Base-by-base conservation (phyloP, 2,113 vertebrate species). In the Thalassoma bifasciatum region DNA sequence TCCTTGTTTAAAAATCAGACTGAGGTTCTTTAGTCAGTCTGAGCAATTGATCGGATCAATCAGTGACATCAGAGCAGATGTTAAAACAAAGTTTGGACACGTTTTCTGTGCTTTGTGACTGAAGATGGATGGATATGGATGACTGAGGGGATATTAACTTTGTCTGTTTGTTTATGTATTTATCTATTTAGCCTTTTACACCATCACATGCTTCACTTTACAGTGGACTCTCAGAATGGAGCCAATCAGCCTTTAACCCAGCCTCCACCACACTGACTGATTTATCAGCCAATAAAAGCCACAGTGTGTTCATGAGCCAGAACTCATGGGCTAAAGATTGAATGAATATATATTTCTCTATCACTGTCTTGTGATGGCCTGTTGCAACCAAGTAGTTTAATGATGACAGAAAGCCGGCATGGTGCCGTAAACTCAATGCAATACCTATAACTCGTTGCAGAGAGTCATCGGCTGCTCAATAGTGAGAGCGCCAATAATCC, bases 201-300 rank as follows among this genome's bases (percentile, higher is more conserved):
- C 51, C n/a, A 36, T 42, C 7, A 5, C 11, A 47, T 13, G 51
- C 66, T 81, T 78, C 53, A 46, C 75, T 82, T n/a, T 70, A 70
- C 60, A 76, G 63, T 61, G 65, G 40, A 83, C 47, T 14, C 56
- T 22, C 51, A 73, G 70, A 30, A 0, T 36, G 2, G 44, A 77
- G 67, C 84, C 84, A 79, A 64, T 85, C 80, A 82, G 51, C 60
- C 50, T 85, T 75, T 52, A 64, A 88, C 76, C 66, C 58, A 51
- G 59, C 72, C 67, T 77, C 65, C 62, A 66, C 30, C 58, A 51
- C 14, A 0, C 10, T 2, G 14, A 16, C 51, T 76, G 67, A 91
- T 86, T 87, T 83, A 89, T 88, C 81, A 44, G 67, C 86, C 71
- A 67, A 57, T 87, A 75, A 89, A 85, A 81, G 73, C 62, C 66